Evolutionary conservation across 2,113 vertebrate species (phyloP).

Genomic region (Anhinga rufa): DNA sequence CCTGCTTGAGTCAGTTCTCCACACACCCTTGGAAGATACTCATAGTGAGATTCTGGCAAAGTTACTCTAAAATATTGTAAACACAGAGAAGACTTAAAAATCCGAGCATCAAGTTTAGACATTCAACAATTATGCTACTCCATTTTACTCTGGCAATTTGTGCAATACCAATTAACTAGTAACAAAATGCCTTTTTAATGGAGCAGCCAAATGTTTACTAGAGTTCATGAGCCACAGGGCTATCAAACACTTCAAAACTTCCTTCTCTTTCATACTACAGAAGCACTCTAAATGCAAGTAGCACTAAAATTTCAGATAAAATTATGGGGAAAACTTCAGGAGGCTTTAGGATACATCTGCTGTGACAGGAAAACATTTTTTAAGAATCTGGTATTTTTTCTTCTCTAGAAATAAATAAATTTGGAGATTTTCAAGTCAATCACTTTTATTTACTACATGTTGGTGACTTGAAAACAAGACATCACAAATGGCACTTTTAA

Average conservation of each 20-base stretch:
- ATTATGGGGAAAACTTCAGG: neutral
- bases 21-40: neutral
- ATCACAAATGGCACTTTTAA: neutral
- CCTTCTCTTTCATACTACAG: neutral
- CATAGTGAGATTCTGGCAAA: neutral
- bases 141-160: neutral
- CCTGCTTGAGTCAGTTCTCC: fast-evolving
- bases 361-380: neutral
- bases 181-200: neutral
- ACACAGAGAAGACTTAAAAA: neutral
- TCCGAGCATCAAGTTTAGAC: neutral
- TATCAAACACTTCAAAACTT: neutral
- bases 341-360: neutral
- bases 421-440: neutral
- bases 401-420: neutral
- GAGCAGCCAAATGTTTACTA: neutral
- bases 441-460: neutral
- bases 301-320: neutral
- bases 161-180: neutral
- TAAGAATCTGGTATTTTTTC: neutral
- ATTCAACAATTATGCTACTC: neutral
- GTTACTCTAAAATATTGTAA: neutral
- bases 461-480: neutral
- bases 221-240: neutral
- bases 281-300: neutral